Conservation (phyloP, 1,140 invertebrate genomes). For the Camponotus vicinus region DNA sequence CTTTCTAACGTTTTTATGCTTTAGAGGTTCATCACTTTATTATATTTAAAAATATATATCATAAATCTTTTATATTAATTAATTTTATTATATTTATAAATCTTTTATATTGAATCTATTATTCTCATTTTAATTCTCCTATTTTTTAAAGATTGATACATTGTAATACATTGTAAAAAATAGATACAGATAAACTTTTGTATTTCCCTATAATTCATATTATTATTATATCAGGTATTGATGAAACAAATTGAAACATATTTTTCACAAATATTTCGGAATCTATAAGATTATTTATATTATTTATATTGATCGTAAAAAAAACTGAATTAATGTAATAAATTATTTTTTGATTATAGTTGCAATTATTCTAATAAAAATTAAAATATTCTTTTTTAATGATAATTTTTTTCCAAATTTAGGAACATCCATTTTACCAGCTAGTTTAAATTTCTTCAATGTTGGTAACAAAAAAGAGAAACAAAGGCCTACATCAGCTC, state of each 20-base stretch:
- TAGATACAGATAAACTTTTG: neutral
- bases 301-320: neutral
- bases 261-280: neutral
- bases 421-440: constrained; percentile 91
- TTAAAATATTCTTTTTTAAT: constrained; percentile 45
- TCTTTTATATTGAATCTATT: constrained; percentile 22
- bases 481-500: constrained; percentile 73
- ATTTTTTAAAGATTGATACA: neutral
- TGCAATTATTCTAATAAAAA: neutral
- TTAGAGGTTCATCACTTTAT: constrained; percentile 88
- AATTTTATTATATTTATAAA: constrained; percentile 37
- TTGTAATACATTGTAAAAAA: neutral
- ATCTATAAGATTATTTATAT: neutral
- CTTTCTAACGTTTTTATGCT: constrained; percentile 95
- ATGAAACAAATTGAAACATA: neutral
- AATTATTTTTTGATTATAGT: neutral
- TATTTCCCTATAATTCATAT: neutral
- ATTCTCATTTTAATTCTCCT: neutral
- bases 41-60: constrained; percentile 40
- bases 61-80: constrained; percentile 6
- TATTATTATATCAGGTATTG: neutral
- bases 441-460: constrained; percentile 92
- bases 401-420: constrained; percentile 59
- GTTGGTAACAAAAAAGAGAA: constrained; percentile 83
- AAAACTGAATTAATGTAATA: neutral